Evolutionary conservation across 2,113 vertebrate species (phyloP).

Genomic region (Cyanoliseus patagonus): DNA sequence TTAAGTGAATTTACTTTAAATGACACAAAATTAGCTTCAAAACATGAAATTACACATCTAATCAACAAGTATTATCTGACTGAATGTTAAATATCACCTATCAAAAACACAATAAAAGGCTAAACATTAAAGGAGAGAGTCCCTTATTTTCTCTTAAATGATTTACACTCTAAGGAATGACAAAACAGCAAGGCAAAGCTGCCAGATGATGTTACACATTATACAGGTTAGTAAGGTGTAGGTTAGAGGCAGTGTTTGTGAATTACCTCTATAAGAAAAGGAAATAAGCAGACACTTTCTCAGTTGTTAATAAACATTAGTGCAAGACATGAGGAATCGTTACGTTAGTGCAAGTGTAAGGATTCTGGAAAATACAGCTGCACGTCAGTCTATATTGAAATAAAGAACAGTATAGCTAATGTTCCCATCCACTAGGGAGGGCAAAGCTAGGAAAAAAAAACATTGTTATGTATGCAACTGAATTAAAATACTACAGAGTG

Average conservation of each 20-base stretch:
- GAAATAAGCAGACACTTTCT: not conserved
- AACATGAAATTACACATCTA: not conserved
- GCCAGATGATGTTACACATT: not conserved
- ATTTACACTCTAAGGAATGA: not conserved
- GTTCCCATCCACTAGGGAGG: not conserved
- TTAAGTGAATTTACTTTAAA: not conserved
- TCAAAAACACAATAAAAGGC: not conserved
- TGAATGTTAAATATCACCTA: not conserved
- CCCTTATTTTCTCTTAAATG: not conserved
- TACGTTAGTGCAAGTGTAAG: not conserved
- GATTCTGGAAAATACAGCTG: not conserved
- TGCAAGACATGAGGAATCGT: not conserved
- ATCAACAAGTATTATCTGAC: not conserved
- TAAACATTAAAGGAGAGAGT: not conserved
- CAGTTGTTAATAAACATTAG: not conserved
- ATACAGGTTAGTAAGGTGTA: not conserved
- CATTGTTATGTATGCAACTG: accelerated
- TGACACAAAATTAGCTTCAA: not conserved
- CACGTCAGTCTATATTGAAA: not conserved
- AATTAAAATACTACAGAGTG: not conserved
- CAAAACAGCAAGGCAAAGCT: not conserved
- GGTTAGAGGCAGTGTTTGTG: not conserved
- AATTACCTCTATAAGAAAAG: not conserved
- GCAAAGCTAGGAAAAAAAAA: not conserved
- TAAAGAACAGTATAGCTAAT: not conserved